Conservation (phyloP, 2,113 vertebrate genomes). For the Ifrita kowaldi region DNA sequence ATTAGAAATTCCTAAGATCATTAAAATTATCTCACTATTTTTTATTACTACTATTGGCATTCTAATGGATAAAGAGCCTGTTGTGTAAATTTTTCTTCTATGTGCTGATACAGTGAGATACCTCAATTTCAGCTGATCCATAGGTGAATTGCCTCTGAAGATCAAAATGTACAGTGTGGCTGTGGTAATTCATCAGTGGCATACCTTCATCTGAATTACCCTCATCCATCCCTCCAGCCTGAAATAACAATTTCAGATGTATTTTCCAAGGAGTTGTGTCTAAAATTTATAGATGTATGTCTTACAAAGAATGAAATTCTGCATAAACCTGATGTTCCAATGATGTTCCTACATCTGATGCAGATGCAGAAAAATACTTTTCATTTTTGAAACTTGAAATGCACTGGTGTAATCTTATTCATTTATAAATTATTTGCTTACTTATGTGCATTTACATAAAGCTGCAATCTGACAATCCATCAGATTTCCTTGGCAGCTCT, state of each 20-base stretch:
- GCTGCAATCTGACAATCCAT: not conserved
- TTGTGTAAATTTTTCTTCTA: not conserved
- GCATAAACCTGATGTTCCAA: not conserved
- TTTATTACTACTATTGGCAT: not conserved
- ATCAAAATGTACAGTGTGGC: not conserved
- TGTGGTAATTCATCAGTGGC: not conserved
- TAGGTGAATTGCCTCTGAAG: not conserved
- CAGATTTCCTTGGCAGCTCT: not conserved
- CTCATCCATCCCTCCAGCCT: not conserved
- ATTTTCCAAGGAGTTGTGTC: not conserved
- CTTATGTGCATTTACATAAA: not conserved
- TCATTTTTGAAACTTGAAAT: not conserved
- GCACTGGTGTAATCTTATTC: not conserved
- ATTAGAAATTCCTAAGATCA: not conserved
- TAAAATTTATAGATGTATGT: not conserved
- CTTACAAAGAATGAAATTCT: not conserved
- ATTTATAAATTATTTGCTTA: not conserved
- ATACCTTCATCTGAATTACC: not conserved
- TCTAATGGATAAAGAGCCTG: not conserved
- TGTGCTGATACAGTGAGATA: not conserved
- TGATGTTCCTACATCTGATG: not conserved
- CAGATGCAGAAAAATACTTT: not conserved
- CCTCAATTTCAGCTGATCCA: not conserved
- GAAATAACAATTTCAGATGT: not conserved
- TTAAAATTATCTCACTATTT: not conserved